Evolutionary conservation across 92 coral and sea anemone genomes (phyloP).

Genomic region (Bergia puertoricense): DNA sequence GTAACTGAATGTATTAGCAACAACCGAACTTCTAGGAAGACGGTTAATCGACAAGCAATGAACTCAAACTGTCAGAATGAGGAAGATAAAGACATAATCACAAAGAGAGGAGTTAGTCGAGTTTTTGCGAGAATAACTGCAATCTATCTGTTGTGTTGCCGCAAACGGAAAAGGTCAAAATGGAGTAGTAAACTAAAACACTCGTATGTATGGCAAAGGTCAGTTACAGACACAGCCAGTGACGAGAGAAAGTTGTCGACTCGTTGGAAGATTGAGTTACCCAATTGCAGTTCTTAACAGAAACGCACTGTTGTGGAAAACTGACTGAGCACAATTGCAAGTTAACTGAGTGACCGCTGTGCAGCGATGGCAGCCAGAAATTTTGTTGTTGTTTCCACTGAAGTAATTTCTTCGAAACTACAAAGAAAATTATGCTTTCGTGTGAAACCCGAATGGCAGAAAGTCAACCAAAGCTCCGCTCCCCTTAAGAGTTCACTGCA

Average conservation of each 20-base stretch:
- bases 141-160: neutral
- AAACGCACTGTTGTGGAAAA: neutral
- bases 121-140: conserved; percentile 1
- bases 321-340: neutral
- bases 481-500: too few species aligned
- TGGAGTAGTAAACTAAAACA: conserved; percentile 1
- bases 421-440: too few species aligned
- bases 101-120: neutral
- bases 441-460: too few species aligned
- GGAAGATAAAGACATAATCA: neutral
- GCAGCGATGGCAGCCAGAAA: too few species aligned
- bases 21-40: neutral
- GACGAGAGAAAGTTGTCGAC: conserved; percentile 21
- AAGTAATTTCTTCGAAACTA: too few species aligned
- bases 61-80: neutral
- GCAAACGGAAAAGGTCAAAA: conserved; percentile 1
- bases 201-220: conserved; percentile 26
- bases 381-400: too few species aligned
- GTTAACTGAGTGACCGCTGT: too few species aligned
- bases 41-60: neutral
- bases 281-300: neutral
- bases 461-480: too few species aligned
- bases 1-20: neutral
- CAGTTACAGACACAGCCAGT: conserved; percentile 9
- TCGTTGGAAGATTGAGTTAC: conserved; percentile 19